These are phyloP conservation scores for Cyrtodaria siliqua DNA, from an alignment of 2,888 invertebrate species.

Conservation along the genomic window DNA sequence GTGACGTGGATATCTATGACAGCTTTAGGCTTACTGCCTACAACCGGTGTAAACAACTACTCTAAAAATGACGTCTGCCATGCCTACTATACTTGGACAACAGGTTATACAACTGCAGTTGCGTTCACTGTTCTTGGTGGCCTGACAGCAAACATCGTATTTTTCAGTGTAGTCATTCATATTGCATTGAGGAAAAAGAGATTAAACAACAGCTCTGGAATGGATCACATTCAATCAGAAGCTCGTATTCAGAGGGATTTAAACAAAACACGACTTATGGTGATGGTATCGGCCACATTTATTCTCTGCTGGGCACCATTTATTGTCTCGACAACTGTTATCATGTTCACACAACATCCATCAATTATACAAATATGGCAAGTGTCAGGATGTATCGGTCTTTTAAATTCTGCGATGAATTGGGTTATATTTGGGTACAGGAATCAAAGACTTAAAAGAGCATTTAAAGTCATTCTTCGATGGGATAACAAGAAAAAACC, in stretches of 20 bases:
- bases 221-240: background rate
- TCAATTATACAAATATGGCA: background rate
- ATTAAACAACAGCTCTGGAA: too few species aligned
- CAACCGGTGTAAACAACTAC: background rate
- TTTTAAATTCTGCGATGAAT: background rate
- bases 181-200: too few species aligned
- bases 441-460: background rate
- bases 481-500: too few species aligned
- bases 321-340: background rate
- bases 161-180: too few species aligned
- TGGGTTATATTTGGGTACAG: background rate
- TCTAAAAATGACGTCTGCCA: background rate
- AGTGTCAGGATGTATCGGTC: background rate
- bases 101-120: too few species aligned
- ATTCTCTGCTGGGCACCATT: background rate
- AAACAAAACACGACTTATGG: background rate
- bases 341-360: background rate
- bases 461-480: background rate
- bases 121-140: too few species aligned
- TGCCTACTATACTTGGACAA: too few species aligned
- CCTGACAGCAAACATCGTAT: too few species aligned
- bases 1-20: background rate
- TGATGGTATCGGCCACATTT: background rate
- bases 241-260: background rate
- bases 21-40: background rate